Evolutionary conservation across 2,113 vertebrate genomes (phyloP).

Genomic region (Danionella cerebrum): DNA sequence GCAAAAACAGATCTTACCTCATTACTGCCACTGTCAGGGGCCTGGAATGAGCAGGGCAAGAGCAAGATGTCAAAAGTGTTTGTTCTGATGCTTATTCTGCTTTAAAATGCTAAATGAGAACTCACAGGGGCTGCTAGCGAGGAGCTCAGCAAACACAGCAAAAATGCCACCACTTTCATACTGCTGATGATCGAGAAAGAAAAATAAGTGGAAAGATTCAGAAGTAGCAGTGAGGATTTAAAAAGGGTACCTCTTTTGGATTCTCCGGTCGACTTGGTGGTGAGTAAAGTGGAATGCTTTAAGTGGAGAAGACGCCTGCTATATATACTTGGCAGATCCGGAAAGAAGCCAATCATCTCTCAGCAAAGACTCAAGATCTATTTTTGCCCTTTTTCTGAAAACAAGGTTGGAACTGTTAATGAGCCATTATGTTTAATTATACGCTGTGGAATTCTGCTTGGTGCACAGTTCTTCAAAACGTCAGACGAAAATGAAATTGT

Average conservation of each 20-base stretch:
- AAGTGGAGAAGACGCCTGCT: background rate
- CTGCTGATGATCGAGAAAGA: background rate
- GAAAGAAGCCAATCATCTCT: constrained; percentile 52
- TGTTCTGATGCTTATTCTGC: background rate
- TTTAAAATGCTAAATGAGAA: background rate
- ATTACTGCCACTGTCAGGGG: constrained; percentile 47
- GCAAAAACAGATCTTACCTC: constrained; percentile 52
- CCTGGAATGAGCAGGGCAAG: constrained; percentile 40
- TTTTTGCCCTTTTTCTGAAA: constrained; percentile 39
- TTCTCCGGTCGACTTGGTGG: background rate
- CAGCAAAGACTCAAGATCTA: constrained; percentile 31
- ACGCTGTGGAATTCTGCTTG: constrained; percentile 36
- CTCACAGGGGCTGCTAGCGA: constrained; percentile 59
- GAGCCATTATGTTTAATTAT: constrained; percentile 60
- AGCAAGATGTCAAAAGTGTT: background rate
- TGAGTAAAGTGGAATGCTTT: background rate
- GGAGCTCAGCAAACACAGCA: constrained; percentile 47
- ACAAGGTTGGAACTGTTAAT: constrained; percentile 39
- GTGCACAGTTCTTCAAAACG: constrained; percentile 19
- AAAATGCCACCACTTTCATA: constrained; percentile 51
- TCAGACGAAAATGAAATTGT: background rate
- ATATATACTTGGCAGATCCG: constrained; percentile 45
- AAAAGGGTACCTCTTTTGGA: background rate
- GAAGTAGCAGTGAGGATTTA: background rate
- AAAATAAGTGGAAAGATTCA: background rate